Evolutionary conservation across 2,888 invertebrate species (phyloP), one percentile per base, ranked within the genome.

Genomic region (Chrysotoxum bicinctum): DNA sequence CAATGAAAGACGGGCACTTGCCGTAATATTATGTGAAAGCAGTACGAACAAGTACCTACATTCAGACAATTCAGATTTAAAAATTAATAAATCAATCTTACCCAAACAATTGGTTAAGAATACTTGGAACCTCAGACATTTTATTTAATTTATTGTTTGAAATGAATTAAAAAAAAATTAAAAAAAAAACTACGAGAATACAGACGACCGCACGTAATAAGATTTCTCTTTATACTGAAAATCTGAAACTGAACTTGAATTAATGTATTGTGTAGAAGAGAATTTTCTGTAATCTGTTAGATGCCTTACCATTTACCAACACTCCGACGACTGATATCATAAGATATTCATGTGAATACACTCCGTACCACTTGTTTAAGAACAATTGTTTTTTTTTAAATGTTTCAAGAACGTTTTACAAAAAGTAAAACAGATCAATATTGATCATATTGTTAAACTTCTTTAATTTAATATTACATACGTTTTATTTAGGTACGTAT

Each of bases 121-220:
- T 89, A 83, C 74, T 87, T 64, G 90, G 89, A 72, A 91, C 77
- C 23, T 88, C 88, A 40, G 90, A 76, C 90, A 90, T 90, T 87
- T 76, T 84, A 4, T 23, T 16, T n/a, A 54, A 9, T 37, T 50
- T 40, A 19, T 40, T 78, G 19, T 62, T 37, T 12, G 0, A 50
- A 48, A 58, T 37, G 1, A 64, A 19, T 32, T 9, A 40, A 54
- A 32, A 45, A 35, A 3, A 74, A 19, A 43, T 12, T 58, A 3
- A 8, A 5, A 7, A 7, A 16, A 12, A 21, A 21, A 1, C 50
- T 16, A n/a, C n/a, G n/a, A 16, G 14, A 19, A 14, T 1, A 8
- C 16, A 19, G 30, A 58, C 30, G 50, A 12, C 68, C 19, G 26
- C 8, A 10, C 8, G 10, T 26, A 40, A 30, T 37, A 37, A 40